Evolutionary conservation across 2,113 vertebrate genomes (phyloP).

Genomic region (Eubucco bourcierii): DNA sequence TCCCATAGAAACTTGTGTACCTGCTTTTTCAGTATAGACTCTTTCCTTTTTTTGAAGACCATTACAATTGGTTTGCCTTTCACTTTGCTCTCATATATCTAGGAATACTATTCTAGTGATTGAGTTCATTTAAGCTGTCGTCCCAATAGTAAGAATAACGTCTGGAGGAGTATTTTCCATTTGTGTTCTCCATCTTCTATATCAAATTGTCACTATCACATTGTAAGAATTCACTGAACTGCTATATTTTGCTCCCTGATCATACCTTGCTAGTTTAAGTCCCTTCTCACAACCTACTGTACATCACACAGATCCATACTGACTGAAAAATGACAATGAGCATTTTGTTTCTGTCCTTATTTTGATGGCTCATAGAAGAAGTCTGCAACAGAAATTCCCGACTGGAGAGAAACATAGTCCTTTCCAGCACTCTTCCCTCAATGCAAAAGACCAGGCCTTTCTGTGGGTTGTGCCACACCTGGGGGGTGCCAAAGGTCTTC

Average conservation of each 20-base stretch:
- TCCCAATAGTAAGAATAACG: neutral
- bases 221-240: neutral
- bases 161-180: neutral
- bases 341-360: neutral
- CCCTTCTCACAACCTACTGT: neutral
- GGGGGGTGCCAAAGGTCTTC: neutral
- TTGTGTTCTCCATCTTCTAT: neutral
- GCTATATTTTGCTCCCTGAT: neutral
- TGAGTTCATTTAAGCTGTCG: neutral
- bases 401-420: neutral
- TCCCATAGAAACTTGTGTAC: neutral
- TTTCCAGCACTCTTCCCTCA: neutral
- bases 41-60: neutral
- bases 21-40: neutral
- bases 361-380: neutral
- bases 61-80: neutral
- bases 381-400: neutral
- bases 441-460: neutral
- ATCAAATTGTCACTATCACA: neutral
- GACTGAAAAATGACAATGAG: neutral
- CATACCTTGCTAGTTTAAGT: neutral
- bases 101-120: neutral
- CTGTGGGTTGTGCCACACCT: neutral
- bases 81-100: neutral
- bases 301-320: neutral